phyloP scores from a whole-genome alignment of 1,140 invertebrate genomes.

The Platyura marginata region DNA sequence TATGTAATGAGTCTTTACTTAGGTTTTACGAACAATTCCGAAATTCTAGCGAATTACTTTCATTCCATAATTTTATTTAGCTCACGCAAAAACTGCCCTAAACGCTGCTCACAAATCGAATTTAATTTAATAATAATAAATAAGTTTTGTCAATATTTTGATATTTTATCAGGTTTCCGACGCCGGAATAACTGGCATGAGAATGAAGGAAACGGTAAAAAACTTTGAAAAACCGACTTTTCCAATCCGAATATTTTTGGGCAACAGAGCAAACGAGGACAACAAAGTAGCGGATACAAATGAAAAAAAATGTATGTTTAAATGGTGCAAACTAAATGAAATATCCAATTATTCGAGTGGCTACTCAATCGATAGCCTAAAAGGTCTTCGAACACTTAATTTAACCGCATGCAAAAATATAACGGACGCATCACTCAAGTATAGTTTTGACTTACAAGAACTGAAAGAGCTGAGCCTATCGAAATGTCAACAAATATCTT shows the following conservation, averaged over 20 bases:
- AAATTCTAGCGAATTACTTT: too few relatives aligned
- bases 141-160: background rate
- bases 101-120: too few relatives aligned
- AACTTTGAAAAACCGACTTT: conserved; percentile 12
- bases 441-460: conserved; percentile 43
- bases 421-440: conserved; percentile 47
- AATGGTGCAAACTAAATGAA: conserved; percentile 29
- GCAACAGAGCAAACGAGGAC: conserved; percentile 43
- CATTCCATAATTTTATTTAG: too few relatives aligned
- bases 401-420: conserved; percentile 45
- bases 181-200: conserved; percentile 42
- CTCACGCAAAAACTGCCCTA: too few relatives aligned
- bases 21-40: too few relatives aligned
- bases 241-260: conserved; percentile 31
- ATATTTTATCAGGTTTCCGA: conserved; percentile 27
- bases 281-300: conserved; percentile 42
- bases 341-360: conserved; percentile 8
- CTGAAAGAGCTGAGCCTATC: conserved; percentile 38
- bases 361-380: conserved; percentile 35
- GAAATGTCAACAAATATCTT: conserved; percentile 29
- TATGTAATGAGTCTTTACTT: too few relatives aligned
- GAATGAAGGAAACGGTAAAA: conserved; percentile 18
- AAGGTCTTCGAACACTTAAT: conserved; percentile 36
- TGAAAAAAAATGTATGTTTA: conserved; percentile 37
- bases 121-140: background rate